Conservation (phyloP, 92 coral and sea anemone species). For the Actinostola sp. region DNA sequence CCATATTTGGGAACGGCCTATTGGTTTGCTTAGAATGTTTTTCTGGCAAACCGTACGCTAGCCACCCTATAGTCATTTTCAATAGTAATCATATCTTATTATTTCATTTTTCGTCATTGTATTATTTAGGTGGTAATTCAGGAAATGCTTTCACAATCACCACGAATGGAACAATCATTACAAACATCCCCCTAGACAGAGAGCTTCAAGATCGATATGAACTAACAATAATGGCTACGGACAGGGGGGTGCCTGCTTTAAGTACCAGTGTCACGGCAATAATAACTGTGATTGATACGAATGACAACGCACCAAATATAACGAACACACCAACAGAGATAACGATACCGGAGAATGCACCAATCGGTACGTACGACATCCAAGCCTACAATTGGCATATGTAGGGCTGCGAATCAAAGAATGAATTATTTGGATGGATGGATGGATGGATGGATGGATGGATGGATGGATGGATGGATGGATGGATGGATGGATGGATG, state of each 20-base stretch:
- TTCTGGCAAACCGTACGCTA: too few relatives aligned
- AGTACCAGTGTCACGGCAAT: slow-evolving; percentile 37
- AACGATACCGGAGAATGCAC: slow-evolving; percentile 55
- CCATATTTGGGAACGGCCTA: too few relatives aligned
- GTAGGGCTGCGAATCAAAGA: too few relatives aligned
- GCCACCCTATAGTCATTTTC: too few relatives aligned
- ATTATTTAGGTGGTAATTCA: slow-evolving; percentile 53
- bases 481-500: too few relatives aligned
- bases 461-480: too few relatives aligned
- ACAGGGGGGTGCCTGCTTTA: slow-evolving; percentile 40
- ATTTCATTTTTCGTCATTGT: too few relatives aligned
- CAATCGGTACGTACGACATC: slow-evolving; percentile 38
- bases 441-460: too few relatives aligned
- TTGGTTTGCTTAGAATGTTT: too few relatives aligned
- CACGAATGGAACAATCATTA: slow-evolving; percentile 57
- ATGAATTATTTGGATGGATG: too few relatives aligned
- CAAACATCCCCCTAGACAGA: slow-evolving; percentile 61
- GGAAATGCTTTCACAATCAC: slow-evolving; percentile 51
- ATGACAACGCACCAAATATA: slow-evolving; percentile 68
- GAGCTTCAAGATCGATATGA: slow-evolving; percentile 62
- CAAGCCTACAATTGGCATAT: too few relatives aligned
- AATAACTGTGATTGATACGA: slow-evolving; percentile 61
- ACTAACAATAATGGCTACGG: slow-evolving; percentile 67
- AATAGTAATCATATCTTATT: too few relatives aligned
- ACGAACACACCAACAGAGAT: slow-evolving; percentile 57